These are phyloP conservation scores for Limanda limanda DNA, from an alignment of 2,113 vertebrate genomes.

Conservation along the genomic window DNA sequence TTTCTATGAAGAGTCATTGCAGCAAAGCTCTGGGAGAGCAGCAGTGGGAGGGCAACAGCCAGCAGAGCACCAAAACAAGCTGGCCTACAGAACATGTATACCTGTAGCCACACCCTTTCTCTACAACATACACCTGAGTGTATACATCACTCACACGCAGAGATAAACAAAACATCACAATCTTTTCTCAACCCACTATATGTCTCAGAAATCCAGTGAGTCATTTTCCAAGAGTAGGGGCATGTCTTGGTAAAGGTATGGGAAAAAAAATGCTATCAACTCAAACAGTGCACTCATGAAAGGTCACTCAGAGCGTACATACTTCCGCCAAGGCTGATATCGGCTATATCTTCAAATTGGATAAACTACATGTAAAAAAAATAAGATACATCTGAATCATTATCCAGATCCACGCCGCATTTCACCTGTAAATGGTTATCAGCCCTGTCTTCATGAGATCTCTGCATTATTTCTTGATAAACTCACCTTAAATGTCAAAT, in stretches of 20 bases:
- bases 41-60: slow-evolving; percentile 31
- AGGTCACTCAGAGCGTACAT: not conserved
- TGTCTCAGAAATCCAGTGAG: slow-evolving; percentile 1
- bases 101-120: slow-evolving; percentile 1
- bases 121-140: not conserved
- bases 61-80: slow-evolving; percentile 22
- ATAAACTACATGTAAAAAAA: no score
- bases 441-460: no score
- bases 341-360: no score
- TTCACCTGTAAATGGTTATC: no score
- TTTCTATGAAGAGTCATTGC: slow-evolving; percentile 47
- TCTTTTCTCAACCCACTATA: not conserved
- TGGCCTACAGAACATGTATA: slow-evolving; percentile 6
- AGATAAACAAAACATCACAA: not conserved
- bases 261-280: not conserved
- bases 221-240: not conserved
- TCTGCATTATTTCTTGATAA: no score
- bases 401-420: no score
- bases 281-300: not conserved
- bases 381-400: no score
- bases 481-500: no score
- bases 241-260: not conserved
- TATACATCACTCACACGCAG: not conserved
- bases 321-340: no score
- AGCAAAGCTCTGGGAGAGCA: slow-evolving; percentile 35